A percentile compares a stretch with the other conserved stretches of the same genome.
phyloP scores from a whole-genome alignment of 2,797 vertebrate species.

The Xenentodon cancila region DNA sequence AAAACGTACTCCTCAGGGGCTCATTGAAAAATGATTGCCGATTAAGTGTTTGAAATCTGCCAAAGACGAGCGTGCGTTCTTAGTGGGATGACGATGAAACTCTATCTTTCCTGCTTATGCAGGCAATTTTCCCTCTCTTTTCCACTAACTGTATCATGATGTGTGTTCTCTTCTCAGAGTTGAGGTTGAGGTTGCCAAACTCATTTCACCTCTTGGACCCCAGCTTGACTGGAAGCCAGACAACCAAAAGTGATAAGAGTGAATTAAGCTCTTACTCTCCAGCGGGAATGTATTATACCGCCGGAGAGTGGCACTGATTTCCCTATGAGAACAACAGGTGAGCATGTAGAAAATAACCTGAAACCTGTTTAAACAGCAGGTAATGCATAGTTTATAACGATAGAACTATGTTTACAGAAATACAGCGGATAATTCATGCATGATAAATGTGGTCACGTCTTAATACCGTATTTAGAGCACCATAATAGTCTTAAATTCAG shows the following conservation, averaged over 20 bases:
- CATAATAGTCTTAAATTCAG: conserved; percentile 18
- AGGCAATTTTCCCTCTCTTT: conserved; percentile 84
- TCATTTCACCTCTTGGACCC: conserved; percentile 88
- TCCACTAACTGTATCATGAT: conserved; percentile 82
- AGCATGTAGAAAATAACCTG: conserved; percentile 73
- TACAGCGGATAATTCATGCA: conserved; percentile 58
- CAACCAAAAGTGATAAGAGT: conserved; percentile 84
- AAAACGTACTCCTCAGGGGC: conserved; percentile 84
- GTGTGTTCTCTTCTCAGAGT: conserved; percentile 80
- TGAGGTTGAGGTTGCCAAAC: conserved; percentile 85
- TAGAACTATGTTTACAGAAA: conserved; percentile 68
- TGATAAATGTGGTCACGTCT: conserved; percentile 57
- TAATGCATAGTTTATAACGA: conserved; percentile 63
- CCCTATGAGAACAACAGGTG: conserved; percentile 83
- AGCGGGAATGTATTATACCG: conserved; percentile 82
- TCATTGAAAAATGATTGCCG: conserved; percentile 87
- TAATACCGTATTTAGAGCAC: conserved; percentile 53
- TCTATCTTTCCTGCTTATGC: conserved; percentile 86
- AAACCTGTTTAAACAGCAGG: conserved; percentile 61
- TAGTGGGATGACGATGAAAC: conserved; percentile 83
- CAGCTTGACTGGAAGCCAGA: conserved; percentile 83
- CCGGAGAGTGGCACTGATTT: conserved; percentile 79
- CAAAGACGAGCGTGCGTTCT: conserved; percentile 81
- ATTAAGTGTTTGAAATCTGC: conserved; percentile 87
- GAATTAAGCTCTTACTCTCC: conserved; percentile 82